Evolutionary conservation across 2,113 vertebrate species (phyloP), one percentile per base, ranked within the genome.

Genomic region (Corythoichthys intestinalis): DNA sequence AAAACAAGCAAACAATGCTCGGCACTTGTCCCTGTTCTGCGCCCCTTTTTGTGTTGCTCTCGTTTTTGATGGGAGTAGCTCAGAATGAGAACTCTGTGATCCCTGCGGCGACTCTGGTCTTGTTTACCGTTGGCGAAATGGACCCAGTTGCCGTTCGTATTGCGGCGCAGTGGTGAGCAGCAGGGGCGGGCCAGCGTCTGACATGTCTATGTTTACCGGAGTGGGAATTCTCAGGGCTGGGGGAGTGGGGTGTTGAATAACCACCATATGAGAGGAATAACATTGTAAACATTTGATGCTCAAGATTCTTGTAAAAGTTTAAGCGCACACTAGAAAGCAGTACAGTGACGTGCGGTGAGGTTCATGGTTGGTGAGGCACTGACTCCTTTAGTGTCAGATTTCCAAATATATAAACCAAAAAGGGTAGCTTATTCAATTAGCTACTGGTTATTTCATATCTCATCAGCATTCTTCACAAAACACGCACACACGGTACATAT

Each of bases 171-270:
- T 61, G 66, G 74, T 47, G 70, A 83, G 56, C 70, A 81, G 72
- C 65, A 20, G 74, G 58, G 59, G 59, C 58, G 52, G 71, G 37
- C 76, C 69, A 62, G 71, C 75, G 67, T 85, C 75, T 83, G 78
- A 83, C 74, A 74, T 35, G 77, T 54, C 72, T 71, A 67, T 83
- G 78, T 86, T 85, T 85, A 77, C 74, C 70, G 52, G n/a, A 65
- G 71, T 65, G 71, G 66, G 71, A 53, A 52, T 61, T 73, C 49
- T 53, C 15, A 44, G 46, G 53, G 65, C 57, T 28, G 20, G 20
- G 66, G 69, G 62, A 17, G 44, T 46, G 57, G 69, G 62, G 62
- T 20, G 69, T 78, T 74, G 78, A 79, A 73, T 79, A 81, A 83
- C 81, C 81, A 65, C 82, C 67, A 67, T 75, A 79, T 54, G 77